A percentile compares a stretch with the other conserved stretches of the same genome.
These are phyloP conservation scores for Slavum lentiscoides DNA, from an alignment of 2,888 invertebrate species.

Conservation along the genomic window DNA sequence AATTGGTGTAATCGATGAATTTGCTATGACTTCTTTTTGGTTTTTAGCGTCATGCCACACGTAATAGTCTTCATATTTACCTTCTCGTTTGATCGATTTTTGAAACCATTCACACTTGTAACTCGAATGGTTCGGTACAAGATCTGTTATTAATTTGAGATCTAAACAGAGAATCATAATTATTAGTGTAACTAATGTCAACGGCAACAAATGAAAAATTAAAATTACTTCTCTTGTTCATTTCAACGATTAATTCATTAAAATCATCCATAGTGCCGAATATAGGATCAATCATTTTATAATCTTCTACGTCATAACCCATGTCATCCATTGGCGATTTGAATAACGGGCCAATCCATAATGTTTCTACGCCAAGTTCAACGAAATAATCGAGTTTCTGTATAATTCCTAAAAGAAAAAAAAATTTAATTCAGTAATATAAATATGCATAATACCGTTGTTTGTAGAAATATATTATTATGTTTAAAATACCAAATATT, in stretches of 20 bases:
- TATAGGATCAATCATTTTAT: conserved; percentile 15
- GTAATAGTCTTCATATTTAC: conserved; percentile 62
- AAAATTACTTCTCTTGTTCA: conserved; percentile 59
- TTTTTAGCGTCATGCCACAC: conserved; percentile 60
- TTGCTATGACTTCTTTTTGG: conserved; percentile 54
- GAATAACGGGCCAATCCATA: conserved; percentile 37
- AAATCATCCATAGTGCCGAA: conserved; percentile 68
- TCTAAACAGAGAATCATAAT: conserved; percentile 50
- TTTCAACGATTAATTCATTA: conserved; percentile 59
- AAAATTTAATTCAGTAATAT: no score
- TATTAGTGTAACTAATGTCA: background rate
- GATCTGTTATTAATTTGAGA: conserved; percentile 57
- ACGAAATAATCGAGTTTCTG: conserved; percentile 50
- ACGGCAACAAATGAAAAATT: background rate
- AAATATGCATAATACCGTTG: no score
- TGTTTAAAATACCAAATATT: background rate
- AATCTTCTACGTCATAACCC: conserved; percentile 47
- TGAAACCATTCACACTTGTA: conserved; percentile 64
- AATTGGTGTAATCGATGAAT: background rate
- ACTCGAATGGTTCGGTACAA: conserved; percentile 59
- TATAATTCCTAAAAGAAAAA: conserved; percentile 58
- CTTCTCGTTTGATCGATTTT: conserved; percentile 58
- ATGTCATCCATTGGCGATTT: conserved; percentile 57
- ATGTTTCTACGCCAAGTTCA: conserved; percentile 32
- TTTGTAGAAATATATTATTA: no score